Evolutionary conservation across 2,797 vertebrate genomes (phyloP).

Genomic region (Squalus acanthias): DNA sequence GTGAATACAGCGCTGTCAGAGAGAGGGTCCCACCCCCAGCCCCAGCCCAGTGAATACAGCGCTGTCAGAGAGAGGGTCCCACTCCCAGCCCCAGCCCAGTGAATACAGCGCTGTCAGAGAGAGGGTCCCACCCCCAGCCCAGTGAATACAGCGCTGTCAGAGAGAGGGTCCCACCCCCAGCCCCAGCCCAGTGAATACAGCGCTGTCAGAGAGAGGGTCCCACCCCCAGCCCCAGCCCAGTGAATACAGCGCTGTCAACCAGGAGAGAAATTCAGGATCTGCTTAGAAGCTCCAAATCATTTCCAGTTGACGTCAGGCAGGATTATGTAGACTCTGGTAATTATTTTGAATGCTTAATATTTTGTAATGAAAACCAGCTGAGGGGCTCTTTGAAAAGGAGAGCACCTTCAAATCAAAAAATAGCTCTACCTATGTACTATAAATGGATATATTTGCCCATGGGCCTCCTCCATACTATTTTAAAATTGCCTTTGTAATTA

Average conservation of each 20-base stretch:
- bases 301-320: not conserved
- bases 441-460: not conserved
- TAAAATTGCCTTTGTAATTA: not conserved
- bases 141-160: too few species aligned
- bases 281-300: not conserved
- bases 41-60: too few species aligned
- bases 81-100: too few species aligned
- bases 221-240: not conserved
- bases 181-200: too few species aligned
- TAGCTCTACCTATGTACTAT: not conserved
- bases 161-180: too few species aligned
- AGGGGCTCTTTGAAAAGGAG: not conserved
- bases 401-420: not conserved
- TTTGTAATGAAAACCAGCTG: not conserved
- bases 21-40: not conserved
- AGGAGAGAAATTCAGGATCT: not conserved
- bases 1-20: not conserved
- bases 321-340: not conserved
- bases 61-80: too few species aligned
- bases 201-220: not conserved
- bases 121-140: too few species aligned
- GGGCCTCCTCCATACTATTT: not conserved
- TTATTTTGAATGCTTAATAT: not conserved
- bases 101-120: too few species aligned
- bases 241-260: not conserved